phyloP scores from a whole-genome alignment of 2,888 invertebrate genomes.

The Phortica okadai region DNA sequence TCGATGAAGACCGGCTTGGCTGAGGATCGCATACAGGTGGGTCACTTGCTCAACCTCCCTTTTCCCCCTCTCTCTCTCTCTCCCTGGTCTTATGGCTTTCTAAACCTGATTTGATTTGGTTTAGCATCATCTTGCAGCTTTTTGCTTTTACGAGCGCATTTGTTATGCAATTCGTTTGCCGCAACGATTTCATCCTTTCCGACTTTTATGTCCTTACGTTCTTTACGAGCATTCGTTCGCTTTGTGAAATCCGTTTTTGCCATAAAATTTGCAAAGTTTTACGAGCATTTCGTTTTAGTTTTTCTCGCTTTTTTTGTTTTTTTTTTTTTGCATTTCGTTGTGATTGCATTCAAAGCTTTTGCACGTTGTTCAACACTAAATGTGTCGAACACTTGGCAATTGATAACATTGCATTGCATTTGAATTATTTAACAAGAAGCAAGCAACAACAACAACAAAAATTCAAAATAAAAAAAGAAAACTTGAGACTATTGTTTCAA shows the following conservation, averaged over 20 bases:
- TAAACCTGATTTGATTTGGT: background rate
- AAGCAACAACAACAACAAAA: too few species aligned
- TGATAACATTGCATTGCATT: too few species aligned
- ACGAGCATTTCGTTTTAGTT: background rate
- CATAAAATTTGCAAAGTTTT: background rate
- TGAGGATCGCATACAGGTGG: slow-evolving; percentile 95
- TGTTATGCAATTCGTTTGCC: background rate
- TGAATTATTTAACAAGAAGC: too few species aligned
- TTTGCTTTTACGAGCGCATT: background rate
- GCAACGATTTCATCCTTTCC: background rate
- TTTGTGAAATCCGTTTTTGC: background rate
- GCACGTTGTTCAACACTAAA: too few species aligned
- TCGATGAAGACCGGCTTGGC: slow-evolving; percentile 94
- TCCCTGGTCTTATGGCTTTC: background rate
- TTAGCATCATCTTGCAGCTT: background rate
- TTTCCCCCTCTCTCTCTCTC: background rate
- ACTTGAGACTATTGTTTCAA: too few species aligned
- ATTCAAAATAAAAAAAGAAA: too few species aligned
- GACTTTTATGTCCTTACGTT: background rate
- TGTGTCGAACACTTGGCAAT: too few species aligned
- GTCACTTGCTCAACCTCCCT: slow-evolving; percentile 60
- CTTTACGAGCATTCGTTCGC: background rate
- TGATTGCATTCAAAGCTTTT: background rate
- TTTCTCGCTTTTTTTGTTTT: background rate
- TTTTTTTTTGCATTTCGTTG: background rate